These are phyloP conservation scores for Colletes latitarsis DNA, from an alignment of 1,140 invertebrate species.

Conservation along the genomic window DNA sequence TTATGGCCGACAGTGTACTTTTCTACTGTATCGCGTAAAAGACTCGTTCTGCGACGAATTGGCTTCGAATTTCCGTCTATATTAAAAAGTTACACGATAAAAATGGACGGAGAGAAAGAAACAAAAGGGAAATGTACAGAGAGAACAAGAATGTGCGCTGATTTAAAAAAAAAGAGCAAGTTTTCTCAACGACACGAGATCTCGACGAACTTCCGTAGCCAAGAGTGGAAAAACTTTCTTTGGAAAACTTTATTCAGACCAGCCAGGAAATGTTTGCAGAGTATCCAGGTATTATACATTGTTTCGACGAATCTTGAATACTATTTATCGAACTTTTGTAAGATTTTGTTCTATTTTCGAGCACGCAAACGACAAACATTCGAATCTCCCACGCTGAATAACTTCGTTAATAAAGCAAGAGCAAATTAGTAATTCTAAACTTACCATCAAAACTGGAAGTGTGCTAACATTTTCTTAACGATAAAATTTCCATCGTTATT, in stretches of 20 bases:
- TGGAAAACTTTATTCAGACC: conserved; percentile 3
- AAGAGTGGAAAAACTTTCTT: conserved; percentile 3
- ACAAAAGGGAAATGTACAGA: neutral
- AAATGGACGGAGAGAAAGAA: neutral
- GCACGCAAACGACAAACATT: neutral
- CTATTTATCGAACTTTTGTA: conserved; percentile 8
- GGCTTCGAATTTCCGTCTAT: conserved; percentile 24
- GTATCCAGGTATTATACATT: conserved; percentile 5
- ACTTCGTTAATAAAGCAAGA: too few species aligned
- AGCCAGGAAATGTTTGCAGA: conserved; percentile 11
- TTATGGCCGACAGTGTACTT: conserved; percentile 1
- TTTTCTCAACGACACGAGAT: conserved; percentile 40
- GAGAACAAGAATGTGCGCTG: neutral
- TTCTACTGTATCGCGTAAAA: conserved; percentile 18
- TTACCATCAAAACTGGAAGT: too few species aligned
- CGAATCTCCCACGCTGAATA: neutral
- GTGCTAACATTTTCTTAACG: too few species aligned
- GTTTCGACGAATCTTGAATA: conserved; percentile 9
- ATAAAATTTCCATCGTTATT: too few species aligned
- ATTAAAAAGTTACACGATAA: neutral
- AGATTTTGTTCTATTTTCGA: neutral
- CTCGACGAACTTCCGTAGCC: neutral
- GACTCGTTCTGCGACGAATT: conserved; percentile 6
- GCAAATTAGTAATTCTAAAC: too few species aligned
- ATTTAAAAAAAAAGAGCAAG: neutral